phyloP scores from a whole-genome alignment of 1,140 invertebrate species.

The Hormaphis cornu region DNA sequence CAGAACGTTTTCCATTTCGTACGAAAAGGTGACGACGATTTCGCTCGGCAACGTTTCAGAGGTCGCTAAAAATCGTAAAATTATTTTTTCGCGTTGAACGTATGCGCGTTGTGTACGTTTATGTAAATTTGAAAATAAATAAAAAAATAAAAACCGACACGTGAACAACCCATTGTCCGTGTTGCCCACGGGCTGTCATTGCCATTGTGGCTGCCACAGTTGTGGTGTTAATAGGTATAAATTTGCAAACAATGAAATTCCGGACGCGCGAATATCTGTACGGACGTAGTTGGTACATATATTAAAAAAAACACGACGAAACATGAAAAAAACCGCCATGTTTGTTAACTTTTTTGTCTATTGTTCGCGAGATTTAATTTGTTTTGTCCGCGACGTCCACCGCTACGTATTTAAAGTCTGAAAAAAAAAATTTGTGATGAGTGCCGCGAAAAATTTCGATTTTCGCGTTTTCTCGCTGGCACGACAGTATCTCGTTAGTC shows the following conservation, averaged over 20 bases:
- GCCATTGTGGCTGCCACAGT: neutral
- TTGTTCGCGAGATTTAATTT: too few species aligned
- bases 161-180: neutral
- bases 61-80: neutral
- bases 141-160: too few species aligned
- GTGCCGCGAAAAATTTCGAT: too few species aligned
- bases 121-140: neutral
- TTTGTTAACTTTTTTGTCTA: too few species aligned
- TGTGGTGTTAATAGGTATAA: conserved; percentile 6
- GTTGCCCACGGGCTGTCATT: neutral
- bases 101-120: neutral
- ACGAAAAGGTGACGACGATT: too few species aligned
- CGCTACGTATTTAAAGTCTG: too few species aligned
- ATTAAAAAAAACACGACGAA: neutral
- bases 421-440: too few species aligned
- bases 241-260: conserved; percentile 28
- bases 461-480: too few species aligned
- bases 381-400: too few species aligned
- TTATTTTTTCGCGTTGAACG: conserved; percentile 1
- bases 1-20: too few species aligned
- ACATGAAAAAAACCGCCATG: neutral
- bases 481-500: too few species aligned
- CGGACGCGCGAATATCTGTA: neutral
- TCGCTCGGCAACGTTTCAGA: neutral
- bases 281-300: neutral